Evolutionary conservation across 1,140 invertebrate species (phyloP).

Genomic region (Formica exsecta): DNA sequence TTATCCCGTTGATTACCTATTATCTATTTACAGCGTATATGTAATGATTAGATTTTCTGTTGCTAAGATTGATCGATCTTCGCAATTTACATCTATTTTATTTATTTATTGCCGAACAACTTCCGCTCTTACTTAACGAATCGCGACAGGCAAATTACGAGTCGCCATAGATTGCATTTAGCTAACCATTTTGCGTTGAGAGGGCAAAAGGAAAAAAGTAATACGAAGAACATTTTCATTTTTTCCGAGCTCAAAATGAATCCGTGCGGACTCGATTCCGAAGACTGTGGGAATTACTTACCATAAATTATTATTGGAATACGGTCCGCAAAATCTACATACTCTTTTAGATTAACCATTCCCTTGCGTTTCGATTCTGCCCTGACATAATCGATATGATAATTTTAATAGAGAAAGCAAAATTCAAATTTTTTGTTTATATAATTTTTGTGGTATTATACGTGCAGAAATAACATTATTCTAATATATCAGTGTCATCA

Average conservation of each 20-base stretch:
- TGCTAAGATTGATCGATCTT: conserved; percentile 30
- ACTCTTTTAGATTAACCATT: conserved; percentile 49
- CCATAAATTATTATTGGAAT: conserved; percentile 61
- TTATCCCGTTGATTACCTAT: conserved; percentile 40
- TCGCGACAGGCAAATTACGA: conserved; percentile 36
- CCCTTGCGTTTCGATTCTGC: conserved; percentile 28
- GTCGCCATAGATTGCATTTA: conserved; percentile 49
- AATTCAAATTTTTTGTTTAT: not conserved
- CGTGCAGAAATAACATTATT: not conserved
- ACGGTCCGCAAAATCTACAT: conserved; percentile 54
- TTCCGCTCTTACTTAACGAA: conserved; percentile 47
- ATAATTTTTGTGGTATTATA: not conserved
- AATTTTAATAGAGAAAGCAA: conserved; percentile 22
- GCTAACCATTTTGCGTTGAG: conserved; percentile 38
- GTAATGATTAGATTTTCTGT: conserved; percentile 7
- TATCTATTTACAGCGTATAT: conserved; percentile 25
- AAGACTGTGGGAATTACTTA: conserved; percentile 61
- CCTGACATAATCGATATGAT: conserved; percentile 28
- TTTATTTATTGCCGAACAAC: conserved; percentile 22
- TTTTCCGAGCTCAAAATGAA: conserved; percentile 44
- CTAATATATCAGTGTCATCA: not conserved
- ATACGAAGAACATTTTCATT: conserved; percentile 37
- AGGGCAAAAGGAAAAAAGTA: conserved; percentile 42
- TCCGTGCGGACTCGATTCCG: conserved; percentile 42
- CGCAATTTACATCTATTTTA: conserved; percentile 8